phyloP scores from a whole-genome alignment of 2,888 invertebrate genomes.

The Julus scandinavius region DNA sequence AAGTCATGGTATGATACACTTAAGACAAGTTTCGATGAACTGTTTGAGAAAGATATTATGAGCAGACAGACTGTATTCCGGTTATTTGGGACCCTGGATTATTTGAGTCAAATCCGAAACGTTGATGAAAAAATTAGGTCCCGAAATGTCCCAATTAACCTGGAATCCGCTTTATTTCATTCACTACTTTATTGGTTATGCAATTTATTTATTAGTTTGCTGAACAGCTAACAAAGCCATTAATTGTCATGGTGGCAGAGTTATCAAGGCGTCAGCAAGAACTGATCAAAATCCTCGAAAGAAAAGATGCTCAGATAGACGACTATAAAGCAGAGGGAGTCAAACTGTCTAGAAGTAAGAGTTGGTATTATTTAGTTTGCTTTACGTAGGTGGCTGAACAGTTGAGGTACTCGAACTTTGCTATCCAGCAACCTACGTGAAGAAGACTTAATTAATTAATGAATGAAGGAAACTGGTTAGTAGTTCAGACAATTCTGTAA shows the following conservation, averaged over 20 bases:
- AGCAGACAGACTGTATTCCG: no score
- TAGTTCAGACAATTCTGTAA: not conserved
- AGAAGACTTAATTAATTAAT: not conserved
- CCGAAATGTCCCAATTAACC: no score
- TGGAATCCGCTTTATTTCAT: not conserved
- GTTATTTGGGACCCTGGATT: no score
- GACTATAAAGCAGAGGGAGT: constrained; percentile 48
- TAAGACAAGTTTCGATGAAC: no score
- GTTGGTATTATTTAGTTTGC: not conserved
- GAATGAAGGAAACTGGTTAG: not conserved
- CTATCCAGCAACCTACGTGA: no score
- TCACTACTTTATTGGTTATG: not conserved
- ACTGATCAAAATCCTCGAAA: constrained; percentile 22
- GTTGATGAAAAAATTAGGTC: no score
- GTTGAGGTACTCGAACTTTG: no score
- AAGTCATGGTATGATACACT: not conserved
- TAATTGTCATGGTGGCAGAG: constrained; percentile 49
- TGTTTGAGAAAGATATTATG: not conserved
- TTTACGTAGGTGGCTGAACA: no score
- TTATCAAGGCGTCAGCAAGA: constrained; percentile 34
- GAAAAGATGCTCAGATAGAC: constrained; percentile 54
- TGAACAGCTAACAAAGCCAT: constrained; percentile 48
- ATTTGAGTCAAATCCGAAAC: no score
- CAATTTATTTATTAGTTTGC: constrained; percentile 43
- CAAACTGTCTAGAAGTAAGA: constrained; percentile 36